A percentile compares a stretch with the other conserved stretches of the same genome.
Evolutionary conservation across 2,888 invertebrate species (phyloP).

Genomic region (Drosophila affinis): DNA sequence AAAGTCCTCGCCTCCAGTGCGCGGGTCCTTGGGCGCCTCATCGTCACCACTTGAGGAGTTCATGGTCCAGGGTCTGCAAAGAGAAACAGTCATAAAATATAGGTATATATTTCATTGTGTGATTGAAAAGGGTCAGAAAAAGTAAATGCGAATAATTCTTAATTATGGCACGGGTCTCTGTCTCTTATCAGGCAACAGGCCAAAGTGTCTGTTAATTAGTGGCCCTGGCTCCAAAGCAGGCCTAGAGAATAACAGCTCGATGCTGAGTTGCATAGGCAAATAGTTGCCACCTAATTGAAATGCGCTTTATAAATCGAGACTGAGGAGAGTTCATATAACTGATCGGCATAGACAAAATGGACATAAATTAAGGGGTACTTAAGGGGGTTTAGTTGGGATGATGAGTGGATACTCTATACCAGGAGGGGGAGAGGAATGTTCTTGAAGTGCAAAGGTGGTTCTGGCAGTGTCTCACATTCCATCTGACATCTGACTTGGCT

Average conservation of each 20-base stretch:
- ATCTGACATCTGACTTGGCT: too few species aligned
- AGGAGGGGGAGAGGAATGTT: not conserved
- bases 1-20: constrained; percentile 88
- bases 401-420: constrained; percentile 5
- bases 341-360: constrained; percentile 22
- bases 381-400: not conserved
- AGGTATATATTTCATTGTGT: constrained; percentile 14
- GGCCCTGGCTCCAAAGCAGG: not conserved
- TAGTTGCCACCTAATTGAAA: constrained; percentile 44
- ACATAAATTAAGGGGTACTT: constrained; percentile 22
- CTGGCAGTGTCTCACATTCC: too few species aligned
- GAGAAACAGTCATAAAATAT: not conserved
- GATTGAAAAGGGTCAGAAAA: not conserved
- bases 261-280: constrained; percentile 17
- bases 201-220: constrained; percentile 2
- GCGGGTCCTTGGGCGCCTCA: constrained; percentile 94
- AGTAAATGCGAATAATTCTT: not conserved
- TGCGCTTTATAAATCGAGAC: constrained; percentile 20
- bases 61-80: constrained; percentile 86
- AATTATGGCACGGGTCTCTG: constrained; percentile 3
- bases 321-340: constrained; percentile 14
- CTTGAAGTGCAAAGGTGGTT: too few species aligned
- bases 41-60: constrained; percentile 86
- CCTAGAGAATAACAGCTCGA: not conserved
- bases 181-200: constrained; percentile 5